Conservation (phyloP, 2,888 invertebrate genomes). For the Piscicola geometra region DNA sequence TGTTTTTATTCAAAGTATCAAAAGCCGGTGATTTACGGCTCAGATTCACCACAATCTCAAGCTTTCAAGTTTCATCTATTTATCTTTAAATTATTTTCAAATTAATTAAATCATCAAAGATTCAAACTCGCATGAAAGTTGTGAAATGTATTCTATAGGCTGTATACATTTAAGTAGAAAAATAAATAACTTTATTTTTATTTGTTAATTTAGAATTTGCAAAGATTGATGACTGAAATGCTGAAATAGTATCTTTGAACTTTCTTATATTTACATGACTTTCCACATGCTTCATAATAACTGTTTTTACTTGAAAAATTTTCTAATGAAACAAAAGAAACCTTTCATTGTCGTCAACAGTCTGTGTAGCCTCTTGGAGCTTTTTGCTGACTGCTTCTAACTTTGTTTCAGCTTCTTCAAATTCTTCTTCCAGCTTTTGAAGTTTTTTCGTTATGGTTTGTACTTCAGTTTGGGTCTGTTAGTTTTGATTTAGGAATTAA, state of each 20-base stretch:
- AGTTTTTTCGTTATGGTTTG: constrained; percentile 22
- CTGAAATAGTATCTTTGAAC: too few relatives aligned
- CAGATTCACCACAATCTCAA: too few relatives aligned
- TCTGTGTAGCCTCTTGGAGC: constrained; percentile 1
- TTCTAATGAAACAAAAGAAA: background rate
- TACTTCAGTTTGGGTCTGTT: constrained; percentile 23
- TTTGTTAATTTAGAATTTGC: too few relatives aligned
- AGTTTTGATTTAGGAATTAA: constrained; percentile 4
- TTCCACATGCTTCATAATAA: too few relatives aligned
- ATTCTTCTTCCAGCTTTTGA: constrained; percentile 20
- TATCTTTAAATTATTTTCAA: background rate
- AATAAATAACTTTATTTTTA: too few relatives aligned
- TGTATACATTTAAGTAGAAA: too few relatives aligned
- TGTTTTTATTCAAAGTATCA: too few relatives aligned
- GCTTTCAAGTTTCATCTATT: background rate
- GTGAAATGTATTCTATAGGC: too few relatives aligned
- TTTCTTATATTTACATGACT: too few relatives aligned
- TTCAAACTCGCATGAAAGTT: background rate
- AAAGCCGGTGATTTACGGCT: too few relatives aligned
- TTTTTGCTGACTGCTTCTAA: constrained; percentile 4
- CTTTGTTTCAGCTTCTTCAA: constrained; percentile 19
- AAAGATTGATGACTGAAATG: too few relatives aligned
- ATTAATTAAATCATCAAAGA: background rate
- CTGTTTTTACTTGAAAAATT: too few relatives aligned
- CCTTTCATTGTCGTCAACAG: constrained; percentile 30